Percentiles rank a stretch among this genome's conserved stretches.
phyloP scores from a whole-genome alignment of 2,797 vertebrate genomes.

The Lagorchestes hirsutus region DNA sequence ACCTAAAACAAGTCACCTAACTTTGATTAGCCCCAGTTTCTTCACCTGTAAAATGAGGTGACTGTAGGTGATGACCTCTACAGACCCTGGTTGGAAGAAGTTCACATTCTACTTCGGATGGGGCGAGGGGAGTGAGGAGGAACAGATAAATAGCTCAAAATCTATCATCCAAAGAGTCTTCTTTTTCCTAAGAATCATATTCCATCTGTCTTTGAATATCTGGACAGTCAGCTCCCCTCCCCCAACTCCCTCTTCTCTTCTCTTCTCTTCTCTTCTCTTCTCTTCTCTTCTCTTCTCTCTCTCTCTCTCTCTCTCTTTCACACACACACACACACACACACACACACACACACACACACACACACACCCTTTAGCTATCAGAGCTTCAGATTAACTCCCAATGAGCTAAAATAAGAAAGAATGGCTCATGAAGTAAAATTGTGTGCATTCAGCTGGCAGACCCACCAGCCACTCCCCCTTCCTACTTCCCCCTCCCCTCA shows the following conservation, averaged over 20 bases:
- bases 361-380: background rate
- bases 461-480: background rate
- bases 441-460: background rate
- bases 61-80: background rate
- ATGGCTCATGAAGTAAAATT: background rate
- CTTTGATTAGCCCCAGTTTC: background rate
- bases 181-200: background rate
- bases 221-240: background rate
- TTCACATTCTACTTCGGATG: background rate
- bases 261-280: no score
- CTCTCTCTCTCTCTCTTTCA: background rate
- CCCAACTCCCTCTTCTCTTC: no score
- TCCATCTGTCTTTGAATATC: background rate
- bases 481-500: background rate
- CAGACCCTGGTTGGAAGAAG: background rate
- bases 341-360: no score
- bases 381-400: background rate
- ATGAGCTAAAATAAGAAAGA: background rate
- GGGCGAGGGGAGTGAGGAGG: background rate
- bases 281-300: no score
- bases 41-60: background rate
- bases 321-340: no score
- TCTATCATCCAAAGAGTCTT: background rate
- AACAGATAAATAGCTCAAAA: background rate
- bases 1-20: background rate